These are phyloP conservation scores for Isoperla grammatica DNA, from an alignment of 2,888 invertebrate genomes.

Conservation along the genomic window DNA sequence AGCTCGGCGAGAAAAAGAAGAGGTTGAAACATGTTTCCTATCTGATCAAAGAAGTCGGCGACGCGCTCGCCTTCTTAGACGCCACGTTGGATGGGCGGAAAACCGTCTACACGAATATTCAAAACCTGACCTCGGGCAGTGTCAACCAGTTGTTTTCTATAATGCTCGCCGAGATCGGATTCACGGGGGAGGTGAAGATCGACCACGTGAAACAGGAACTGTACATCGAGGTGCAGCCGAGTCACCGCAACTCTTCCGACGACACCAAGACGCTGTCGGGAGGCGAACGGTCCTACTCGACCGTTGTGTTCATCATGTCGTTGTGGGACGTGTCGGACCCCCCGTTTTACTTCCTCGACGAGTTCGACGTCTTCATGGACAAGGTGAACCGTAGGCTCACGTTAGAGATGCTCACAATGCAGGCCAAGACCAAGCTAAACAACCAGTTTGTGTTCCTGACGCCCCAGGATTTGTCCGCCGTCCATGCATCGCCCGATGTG, in stretches of 20 bases:
- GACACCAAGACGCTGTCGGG: conserved; percentile 65
- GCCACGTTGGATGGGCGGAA: no score
- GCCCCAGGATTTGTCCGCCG: conserved; percentile 68
- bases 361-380: conserved; percentile 96
- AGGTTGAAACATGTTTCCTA: not conserved
- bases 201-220: conserved; percentile 11
- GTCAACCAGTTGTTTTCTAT: no score
- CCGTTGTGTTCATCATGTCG: conserved; percentile 86
- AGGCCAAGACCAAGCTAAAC: conserved; percentile 60
- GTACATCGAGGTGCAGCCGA: conserved; percentile 2
- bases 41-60: no score
- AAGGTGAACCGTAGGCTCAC: conserved; percentile 64
- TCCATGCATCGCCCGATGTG: conserved; percentile 47
- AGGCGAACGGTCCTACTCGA: conserved; percentile 94
- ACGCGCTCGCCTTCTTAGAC: no score
- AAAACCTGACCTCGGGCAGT: no score
- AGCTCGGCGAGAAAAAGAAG: not conserved
- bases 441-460: conserved; percentile 88
- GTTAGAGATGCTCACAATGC: conserved; percentile 69
- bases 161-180: no score
- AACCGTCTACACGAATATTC: no score
- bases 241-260: conserved; percentile 41
- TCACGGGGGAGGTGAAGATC: conserved; percentile 12
- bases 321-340: conserved; percentile 89
- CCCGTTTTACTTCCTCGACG: conserved; percentile 92